Conservation (phyloP, 2,888 invertebrate species). For the Polietes domitor region DNA sequence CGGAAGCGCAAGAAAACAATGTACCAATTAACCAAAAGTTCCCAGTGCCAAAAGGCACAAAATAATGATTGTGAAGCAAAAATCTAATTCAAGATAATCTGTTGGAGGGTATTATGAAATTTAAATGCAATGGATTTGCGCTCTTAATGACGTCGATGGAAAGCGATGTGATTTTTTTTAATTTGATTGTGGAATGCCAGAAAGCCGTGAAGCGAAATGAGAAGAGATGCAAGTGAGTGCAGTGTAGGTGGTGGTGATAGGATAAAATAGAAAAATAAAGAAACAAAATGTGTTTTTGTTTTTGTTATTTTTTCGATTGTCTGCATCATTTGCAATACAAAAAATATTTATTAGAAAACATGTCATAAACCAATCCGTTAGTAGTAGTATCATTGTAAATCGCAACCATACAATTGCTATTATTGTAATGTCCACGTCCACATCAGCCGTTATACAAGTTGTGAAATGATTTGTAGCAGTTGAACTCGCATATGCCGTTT, state of each 20-base stretch:
- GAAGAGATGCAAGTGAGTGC: slow-evolving; percentile 1
- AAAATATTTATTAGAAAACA: slow-evolving; percentile 62
- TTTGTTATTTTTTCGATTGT: slow-evolving; percentile 48
- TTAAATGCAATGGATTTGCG: neutral
- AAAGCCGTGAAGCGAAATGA: no score
- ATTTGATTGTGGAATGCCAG: neutral
- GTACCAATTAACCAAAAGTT: no score
- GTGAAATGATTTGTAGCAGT: slow-evolving; percentile 45
- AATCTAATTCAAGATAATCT: slow-evolving; percentile 15
- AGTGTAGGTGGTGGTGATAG: neutral
- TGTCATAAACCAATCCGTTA: slow-evolving; percentile 48
- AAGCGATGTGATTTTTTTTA: neutral
- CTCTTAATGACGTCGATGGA: neutral
- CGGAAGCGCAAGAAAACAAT: no score
- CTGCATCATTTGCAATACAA: slow-evolving; percentile 56
- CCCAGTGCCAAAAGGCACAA: no score
- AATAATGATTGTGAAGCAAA: no score
- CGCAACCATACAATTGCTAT: slow-evolving; percentile 31
- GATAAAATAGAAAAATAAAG: slow-evolving; percentile 36
- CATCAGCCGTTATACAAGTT: slow-evolving; percentile 51
- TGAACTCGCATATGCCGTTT: slow-evolving; percentile 62
- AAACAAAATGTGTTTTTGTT: slow-evolving; percentile 40
- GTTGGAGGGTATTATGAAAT: neutral
- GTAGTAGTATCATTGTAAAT: slow-evolving; percentile 43
- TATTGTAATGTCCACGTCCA: slow-evolving; percentile 6